Conservation (phyloP, 1,140 invertebrate species). For the Aphelinus atriplicis region DNA sequence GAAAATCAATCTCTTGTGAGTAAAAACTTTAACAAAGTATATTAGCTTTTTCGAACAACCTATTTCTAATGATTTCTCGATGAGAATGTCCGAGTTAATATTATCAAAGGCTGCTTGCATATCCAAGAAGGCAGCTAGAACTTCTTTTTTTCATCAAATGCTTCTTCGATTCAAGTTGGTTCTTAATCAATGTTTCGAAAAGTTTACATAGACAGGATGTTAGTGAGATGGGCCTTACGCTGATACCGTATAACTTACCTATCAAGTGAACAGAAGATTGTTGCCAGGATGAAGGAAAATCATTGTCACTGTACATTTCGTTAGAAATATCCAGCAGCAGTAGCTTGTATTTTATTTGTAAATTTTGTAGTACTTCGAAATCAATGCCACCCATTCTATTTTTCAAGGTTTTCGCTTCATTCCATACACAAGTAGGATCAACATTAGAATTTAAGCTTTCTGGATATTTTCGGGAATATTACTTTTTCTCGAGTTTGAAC, state of each 20-base stretch:
- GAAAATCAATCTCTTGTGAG: too few relatives aligned
- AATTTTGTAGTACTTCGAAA: not conserved
- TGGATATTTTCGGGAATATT: too few relatives aligned
- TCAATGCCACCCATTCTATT: not conserved
- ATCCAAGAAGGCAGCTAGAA: too few relatives aligned
- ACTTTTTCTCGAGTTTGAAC: not conserved
- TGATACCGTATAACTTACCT: not conserved
- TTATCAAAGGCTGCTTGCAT: not conserved
- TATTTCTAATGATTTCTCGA: not conserved
- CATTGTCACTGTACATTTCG: conserved; percentile 3
- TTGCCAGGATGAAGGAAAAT: conserved; percentile 11
- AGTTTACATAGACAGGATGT: conserved; percentile 7
- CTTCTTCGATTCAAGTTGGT: too few relatives aligned
- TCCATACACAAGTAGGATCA: too few relatives aligned
- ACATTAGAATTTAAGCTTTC: too few relatives aligned
- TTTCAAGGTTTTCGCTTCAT: too few relatives aligned
- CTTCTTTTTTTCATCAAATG: too few relatives aligned
- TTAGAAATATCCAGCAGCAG: conserved; percentile 18
- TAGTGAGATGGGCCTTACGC: conserved; percentile 3
- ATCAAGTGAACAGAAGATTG: not conserved
- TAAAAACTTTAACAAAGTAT: too few relatives aligned
- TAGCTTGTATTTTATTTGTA: conserved; percentile 1
- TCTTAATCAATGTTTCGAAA: not conserved
- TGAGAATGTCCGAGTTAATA: not conserved
- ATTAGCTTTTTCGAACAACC: not conserved